A percentile compares a stretch with the other conserved stretches of the same genome.
Conservation (phyloP, 2,113 vertebrate species). For the Tauraco erythrolophus region DNA sequence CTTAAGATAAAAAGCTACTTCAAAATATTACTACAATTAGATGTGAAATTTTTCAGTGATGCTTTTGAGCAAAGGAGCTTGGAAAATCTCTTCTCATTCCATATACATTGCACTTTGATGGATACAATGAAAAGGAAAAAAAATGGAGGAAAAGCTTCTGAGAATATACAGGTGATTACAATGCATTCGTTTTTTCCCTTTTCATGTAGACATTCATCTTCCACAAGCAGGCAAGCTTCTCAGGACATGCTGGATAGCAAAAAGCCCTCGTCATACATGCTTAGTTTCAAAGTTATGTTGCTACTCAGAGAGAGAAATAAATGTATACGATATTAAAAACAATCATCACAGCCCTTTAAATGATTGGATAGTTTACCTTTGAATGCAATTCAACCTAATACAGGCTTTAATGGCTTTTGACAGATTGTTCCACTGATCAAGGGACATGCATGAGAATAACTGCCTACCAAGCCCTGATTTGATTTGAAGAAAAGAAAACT, state of each 20-base stretch:
- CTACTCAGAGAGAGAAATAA: constrained; percentile 73
- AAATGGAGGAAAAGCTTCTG: neutral
- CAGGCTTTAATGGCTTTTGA: constrained; percentile 77
- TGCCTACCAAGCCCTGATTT: constrained; percentile 77
- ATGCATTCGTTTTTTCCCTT: neutral
- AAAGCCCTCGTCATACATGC: constrained; percentile 67
- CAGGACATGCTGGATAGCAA: constrained; percentile 29
- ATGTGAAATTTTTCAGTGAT: neutral
- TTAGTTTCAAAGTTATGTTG: constrained; percentile 77
- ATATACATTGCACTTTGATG: neutral
- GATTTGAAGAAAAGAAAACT: constrained; percentile 78
- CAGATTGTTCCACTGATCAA: constrained; percentile 80
- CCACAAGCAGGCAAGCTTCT: constrained; percentile 37
- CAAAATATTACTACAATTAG: neutral
- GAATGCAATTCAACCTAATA: constrained; percentile 74
- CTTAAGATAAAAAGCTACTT: neutral
- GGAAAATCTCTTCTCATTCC: neutral
- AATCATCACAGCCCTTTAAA: constrained; percentile 66
- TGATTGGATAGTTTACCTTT: constrained; percentile 71
- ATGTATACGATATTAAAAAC: constrained; percentile 78
- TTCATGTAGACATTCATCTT: constrained; percentile 22
- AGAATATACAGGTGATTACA: constrained; percentile 29
- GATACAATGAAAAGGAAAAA: constrained; percentile 25
- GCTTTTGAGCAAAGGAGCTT: neutral
- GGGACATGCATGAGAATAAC: constrained; percentile 69